These are phyloP conservation scores for Nomada flava DNA, from an alignment of 2,888 invertebrate species.

Conservation along the genomic window DNA sequence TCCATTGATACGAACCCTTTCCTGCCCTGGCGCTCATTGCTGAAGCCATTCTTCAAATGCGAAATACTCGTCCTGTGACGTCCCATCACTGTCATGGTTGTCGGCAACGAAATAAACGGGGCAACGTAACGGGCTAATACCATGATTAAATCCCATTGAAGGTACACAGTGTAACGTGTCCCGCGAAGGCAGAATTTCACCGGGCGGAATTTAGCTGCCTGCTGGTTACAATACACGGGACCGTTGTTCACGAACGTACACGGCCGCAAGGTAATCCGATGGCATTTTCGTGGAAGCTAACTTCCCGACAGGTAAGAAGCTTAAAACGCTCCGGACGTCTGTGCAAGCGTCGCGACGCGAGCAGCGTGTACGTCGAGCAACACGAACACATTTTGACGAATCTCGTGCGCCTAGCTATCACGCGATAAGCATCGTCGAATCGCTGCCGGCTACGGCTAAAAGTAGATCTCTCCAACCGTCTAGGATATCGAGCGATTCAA, in stretches of 20 bases:
- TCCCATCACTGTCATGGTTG: not conserved
- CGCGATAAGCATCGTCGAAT: conserved; percentile 54
- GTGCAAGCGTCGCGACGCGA: conserved; percentile 26
- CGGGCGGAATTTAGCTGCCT: conserved; percentile 23
- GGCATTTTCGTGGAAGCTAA: conserved; percentile 53
- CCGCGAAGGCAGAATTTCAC: conserved; percentile 5
- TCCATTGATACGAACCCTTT: too few relatives aligned
- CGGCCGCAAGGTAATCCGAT: conserved; percentile 42
- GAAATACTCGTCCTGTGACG: not conserved
- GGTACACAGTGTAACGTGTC: conserved; percentile 9
- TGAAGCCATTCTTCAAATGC: too few relatives aligned
- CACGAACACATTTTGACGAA: conserved; percentile 50
- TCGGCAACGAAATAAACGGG: conserved; percentile 10
- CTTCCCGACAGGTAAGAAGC: conserved; percentile 57
- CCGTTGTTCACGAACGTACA: conserved; percentile 40
- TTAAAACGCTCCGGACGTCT: conserved; percentile 34
- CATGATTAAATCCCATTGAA: conserved; percentile 35
- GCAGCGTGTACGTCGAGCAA: conserved; percentile 10
- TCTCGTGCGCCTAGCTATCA: conserved; percentile 47
- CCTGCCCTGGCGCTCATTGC: too few relatives aligned
- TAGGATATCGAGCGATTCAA: conserved; percentile 6
- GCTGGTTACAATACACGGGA: conserved; percentile 20
- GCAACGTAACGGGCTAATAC: conserved; percentile 20
- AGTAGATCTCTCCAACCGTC: conserved; percentile 23
- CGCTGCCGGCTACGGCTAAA: conserved; percentile 12